Evolutionary conservation across 1,140 invertebrate genomes (phyloP).

Genomic region (Samia ricini): DNA sequence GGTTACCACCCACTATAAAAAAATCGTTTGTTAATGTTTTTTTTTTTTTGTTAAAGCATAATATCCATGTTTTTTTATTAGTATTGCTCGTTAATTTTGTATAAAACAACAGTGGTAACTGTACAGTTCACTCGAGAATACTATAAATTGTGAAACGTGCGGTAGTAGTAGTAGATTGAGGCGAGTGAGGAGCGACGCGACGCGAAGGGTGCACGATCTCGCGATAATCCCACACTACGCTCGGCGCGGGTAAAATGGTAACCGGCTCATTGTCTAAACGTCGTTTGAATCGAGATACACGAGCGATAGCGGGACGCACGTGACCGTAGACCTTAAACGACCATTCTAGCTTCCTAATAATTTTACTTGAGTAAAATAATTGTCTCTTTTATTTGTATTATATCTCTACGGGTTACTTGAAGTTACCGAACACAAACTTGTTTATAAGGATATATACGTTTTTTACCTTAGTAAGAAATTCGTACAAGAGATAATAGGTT

Average conservation of each 20-base stretch:
- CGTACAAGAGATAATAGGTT: too few relatives aligned
- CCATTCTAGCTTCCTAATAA: neutral
- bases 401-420: too few relatives aligned
- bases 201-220: slow-evolving; percentile 9
- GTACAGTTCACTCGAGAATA: neutral
- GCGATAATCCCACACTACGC: slow-evolving; percentile 27
- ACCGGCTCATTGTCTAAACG: slow-evolving; percentile 35
- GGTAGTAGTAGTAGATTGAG: neutral
- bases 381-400: neutral
- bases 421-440: too few relatives aligned
- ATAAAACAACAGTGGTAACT: too few relatives aligned
- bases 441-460: too few relatives aligned
- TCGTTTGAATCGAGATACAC: slow-evolving; percentile 26
- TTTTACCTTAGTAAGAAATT: too few relatives aligned
- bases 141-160: neutral
- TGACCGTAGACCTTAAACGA: slow-evolving; percentile 18
- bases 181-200: neutral
- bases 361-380: neutral
- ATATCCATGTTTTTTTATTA: too few relatives aligned
- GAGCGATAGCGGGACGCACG: slow-evolving; percentile 21
- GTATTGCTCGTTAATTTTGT: too few relatives aligned
- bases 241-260: slow-evolving; percentile 35
- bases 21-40: too few relatives aligned
- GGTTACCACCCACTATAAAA: too few relatives aligned
- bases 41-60: too few relatives aligned